A percentile compares a stretch with the other conserved stretches of the same genome.
Conservation (phyloP, 2,888 invertebrate genomes). For the Helobdella robusta region DNA sequence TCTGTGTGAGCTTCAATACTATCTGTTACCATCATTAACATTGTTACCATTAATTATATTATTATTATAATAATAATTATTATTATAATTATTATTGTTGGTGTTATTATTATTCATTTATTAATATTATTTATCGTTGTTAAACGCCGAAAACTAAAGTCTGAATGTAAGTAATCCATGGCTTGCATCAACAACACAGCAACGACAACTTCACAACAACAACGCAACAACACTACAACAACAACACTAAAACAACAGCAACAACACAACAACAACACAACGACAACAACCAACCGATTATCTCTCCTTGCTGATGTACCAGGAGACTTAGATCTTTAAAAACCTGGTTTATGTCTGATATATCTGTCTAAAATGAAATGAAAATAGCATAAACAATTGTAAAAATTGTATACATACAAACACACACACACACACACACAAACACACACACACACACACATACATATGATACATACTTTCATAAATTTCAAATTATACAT, state of each 20-base stretch:
- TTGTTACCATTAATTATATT: neutral
- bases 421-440: too few relatives aligned
- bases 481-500: too few relatives aligned
- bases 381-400: too few relatives aligned
- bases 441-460: too few relatives aligned
- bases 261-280: too few relatives aligned
- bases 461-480: too few relatives aligned
- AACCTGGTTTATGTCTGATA: slow-evolving; percentile 22
- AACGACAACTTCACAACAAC: neutral
- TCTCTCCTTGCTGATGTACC: neutral
- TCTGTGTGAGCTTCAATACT: slow-evolving; percentile 22
- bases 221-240: too few relatives aligned
- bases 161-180: neutral
- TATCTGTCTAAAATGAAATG: slow-evolving; percentile 18
- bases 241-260: too few relatives aligned
- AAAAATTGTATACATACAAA: too few relatives aligned
- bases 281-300: slow-evolving; percentile 5
- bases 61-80: slow-evolving; percentile 2
- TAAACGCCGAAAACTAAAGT: too few relatives aligned
- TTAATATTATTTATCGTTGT: slow-evolving; percentile 10
- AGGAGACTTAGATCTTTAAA: slow-evolving; percentile 21
- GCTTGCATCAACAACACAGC: neutral
- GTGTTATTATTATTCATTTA: neutral
- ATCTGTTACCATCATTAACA: slow-evolving; percentile 6
- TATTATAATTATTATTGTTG: neutral